These are phyloP conservation scores for Periphyllus acericola DNA, from an alignment of 2,888 invertebrate species.

Conservation along the genomic window DNA sequence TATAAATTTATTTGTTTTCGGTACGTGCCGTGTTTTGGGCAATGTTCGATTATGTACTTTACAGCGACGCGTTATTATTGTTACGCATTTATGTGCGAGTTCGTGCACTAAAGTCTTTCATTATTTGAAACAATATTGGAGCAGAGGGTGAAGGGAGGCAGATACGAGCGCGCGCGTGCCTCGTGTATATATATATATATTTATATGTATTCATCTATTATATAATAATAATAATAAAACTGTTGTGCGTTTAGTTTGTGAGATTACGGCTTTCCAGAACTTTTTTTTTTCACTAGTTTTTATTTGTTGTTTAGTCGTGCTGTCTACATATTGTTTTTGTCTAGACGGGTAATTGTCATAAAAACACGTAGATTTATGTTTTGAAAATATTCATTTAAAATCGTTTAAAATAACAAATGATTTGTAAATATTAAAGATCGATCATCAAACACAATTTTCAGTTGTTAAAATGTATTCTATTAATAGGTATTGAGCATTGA, in stretches of 20 bases:
- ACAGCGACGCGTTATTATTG: slow-evolving; percentile 21
- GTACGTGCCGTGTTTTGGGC: slow-evolving; percentile 29
- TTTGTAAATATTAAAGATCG: too few species aligned
- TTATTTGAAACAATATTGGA: slow-evolving; percentile 21
- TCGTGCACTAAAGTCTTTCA: slow-evolving; percentile 7
- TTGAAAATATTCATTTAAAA: too few species aligned
- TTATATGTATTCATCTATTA: neutral
- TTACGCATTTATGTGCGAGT: slow-evolving; percentile 26
- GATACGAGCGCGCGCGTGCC: neutral
- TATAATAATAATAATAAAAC: neutral
- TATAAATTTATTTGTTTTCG: neutral
- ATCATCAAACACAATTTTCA: too few species aligned
- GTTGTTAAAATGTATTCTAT: too few species aligned
- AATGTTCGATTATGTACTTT: slow-evolving; percentile 24
- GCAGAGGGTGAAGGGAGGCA: neutral
- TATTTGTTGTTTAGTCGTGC: neutral
- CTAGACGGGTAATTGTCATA: neutral
- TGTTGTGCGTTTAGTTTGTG: slow-evolving; percentile 21
- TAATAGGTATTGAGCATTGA: too few species aligned
- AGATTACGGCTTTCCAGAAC: neutral
- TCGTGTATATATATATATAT: neutral
- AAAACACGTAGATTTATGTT: neutral
- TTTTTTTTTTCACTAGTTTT: neutral
- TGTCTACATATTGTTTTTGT: neutral
- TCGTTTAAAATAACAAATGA: too few species aligned